Evolutionary conservation across 1,140 invertebrate genomes (phyloP).

Genomic region (Leucophenga varia): DNA sequence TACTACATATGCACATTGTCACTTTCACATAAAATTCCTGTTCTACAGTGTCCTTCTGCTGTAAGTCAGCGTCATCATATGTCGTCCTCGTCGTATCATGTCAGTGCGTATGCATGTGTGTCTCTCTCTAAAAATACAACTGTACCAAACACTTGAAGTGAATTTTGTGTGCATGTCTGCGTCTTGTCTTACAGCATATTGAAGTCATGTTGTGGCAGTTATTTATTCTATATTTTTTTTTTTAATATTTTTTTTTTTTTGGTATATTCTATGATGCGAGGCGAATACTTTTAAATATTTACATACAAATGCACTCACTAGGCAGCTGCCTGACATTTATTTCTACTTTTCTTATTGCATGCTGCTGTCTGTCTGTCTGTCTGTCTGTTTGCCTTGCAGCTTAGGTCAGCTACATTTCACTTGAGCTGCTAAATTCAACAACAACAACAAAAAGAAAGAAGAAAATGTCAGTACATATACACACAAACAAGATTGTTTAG

Average conservation of each 20-base stretch:
- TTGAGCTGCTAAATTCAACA: slow-evolving; percentile 30
- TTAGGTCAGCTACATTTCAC: slow-evolving; percentile 52
- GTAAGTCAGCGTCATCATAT: no score
- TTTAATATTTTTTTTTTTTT: no score
- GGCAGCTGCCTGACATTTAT: no score
- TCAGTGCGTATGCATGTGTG: neutral
- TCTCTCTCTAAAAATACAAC: no score
- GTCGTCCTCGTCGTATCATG: slow-evolving; percentile 1
- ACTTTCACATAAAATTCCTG: no score
- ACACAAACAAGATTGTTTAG: slow-evolving; percentile 18
- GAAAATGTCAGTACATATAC: neutral
- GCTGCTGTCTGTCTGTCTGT: neutral
- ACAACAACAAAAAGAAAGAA: slow-evolving; percentile 12
- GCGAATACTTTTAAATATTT: no score
- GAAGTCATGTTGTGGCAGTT: neutral
- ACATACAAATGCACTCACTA: no score
- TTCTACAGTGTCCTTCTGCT: slow-evolving; percentile 17
- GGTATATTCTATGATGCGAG: no score
- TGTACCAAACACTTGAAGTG: no score
- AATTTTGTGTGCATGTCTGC: slow-evolving; percentile 2
- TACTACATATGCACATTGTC: slow-evolving; percentile 15
- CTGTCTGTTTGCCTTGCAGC: slow-evolving; percentile 34
- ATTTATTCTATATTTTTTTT: neutral
- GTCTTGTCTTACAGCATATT: slow-evolving; percentile 18
- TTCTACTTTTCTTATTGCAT: neutral